Evolutionary conservation across 1,140 invertebrate species (phyloP).

Genomic region (Charaxes varanes): DNA sequence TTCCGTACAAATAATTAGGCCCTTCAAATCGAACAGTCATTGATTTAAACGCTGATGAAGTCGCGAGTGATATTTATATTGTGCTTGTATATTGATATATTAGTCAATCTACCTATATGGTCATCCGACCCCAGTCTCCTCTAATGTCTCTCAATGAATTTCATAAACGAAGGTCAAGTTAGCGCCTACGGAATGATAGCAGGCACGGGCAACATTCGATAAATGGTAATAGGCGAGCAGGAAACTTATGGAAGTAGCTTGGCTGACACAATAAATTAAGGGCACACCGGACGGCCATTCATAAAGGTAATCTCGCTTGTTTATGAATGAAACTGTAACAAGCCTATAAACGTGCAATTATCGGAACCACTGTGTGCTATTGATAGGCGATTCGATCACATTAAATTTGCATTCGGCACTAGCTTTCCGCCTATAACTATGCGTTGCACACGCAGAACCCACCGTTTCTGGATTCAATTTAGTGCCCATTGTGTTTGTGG

Average conservation of each 20-base stretch:
- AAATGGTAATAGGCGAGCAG: slow-evolving; percentile 59
- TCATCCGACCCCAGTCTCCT: no score
- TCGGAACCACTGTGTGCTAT: slow-evolving; percentile 44
- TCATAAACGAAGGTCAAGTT: slow-evolving; percentile 50
- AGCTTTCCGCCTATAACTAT: slow-evolving; percentile 32
- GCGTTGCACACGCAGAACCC: slow-evolving; percentile 25
- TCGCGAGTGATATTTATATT: no score
- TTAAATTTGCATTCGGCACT: slow-evolving; percentile 56
- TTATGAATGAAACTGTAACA: slow-evolving; percentile 64
- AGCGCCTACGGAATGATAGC: slow-evolving; percentile 50
- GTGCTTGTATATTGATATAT: no score
- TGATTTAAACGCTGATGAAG: no score
- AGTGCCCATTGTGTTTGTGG: slow-evolving; percentile 44
- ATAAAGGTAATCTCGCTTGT: slow-evolving; percentile 54
- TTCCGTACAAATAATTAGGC: no score
- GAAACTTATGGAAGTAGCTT: slow-evolving; percentile 54
- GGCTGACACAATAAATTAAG: slow-evolving; percentile 57
- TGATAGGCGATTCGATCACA: slow-evolving; percentile 42
- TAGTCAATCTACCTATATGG: no score
- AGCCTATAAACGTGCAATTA: slow-evolving; percentile 49
- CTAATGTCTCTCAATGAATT: slow-evolving; percentile 52
- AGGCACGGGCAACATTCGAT: slow-evolving; percentile 45
- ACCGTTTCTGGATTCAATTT: slow-evolving; percentile 40
- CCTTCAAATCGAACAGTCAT: no score
- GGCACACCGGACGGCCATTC: slow-evolving; percentile 52